Evolutionary conservation across 37 sponge, comb jelly and placozoan species (phyloP).

Genomic region (Spongilla lacustris): DNA sequence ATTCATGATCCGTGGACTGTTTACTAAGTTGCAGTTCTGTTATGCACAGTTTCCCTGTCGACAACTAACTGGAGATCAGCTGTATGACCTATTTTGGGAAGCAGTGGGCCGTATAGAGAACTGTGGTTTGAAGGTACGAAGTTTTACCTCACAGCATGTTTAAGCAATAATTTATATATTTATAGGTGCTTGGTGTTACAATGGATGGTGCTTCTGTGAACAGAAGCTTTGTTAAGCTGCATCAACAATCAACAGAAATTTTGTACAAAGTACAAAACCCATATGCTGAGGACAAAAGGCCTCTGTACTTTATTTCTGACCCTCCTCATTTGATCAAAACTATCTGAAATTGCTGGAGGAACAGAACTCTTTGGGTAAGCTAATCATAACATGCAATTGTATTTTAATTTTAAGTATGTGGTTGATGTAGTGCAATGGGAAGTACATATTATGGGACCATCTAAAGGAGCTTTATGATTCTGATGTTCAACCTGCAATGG

Average conservation of each 20-base stretch:
- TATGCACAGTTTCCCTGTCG: constrained; percentile 42
- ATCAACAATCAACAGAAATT: not conserved
- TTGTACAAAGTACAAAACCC: constrained; percentile 18
- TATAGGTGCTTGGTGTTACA: constrained; percentile 6
- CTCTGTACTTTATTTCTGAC: constrained; percentile 10
- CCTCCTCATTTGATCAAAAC: constrained; percentile 28
- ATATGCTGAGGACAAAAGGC: not conserved
- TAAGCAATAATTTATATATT: not conserved
- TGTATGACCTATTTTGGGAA: constrained; percentile 30
- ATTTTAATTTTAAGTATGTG: not conserved
- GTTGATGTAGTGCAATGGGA: constrained; percentile 7
- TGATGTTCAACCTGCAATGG: not conserved
- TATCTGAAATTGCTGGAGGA: constrained; percentile 17
- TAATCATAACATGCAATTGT: not conserved
- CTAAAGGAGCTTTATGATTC: not conserved
- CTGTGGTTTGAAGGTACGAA: constrained; percentile 16
- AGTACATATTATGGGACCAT: constrained; percentile 1
- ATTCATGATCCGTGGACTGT: constrained; percentile 33
- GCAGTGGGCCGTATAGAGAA: constrained; percentile 22
- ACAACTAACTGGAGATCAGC: constrained; percentile 24
- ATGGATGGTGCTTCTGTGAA: constrained; percentile 9
- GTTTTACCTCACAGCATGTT: too few relatives aligned
- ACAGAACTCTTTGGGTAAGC: constrained; percentile 20
- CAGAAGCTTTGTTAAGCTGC: not conserved
- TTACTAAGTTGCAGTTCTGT: constrained; percentile 13